phyloP scores from a whole-genome alignment of 2,888 invertebrate genomes.

The Cerastis leucographa region DNA sequence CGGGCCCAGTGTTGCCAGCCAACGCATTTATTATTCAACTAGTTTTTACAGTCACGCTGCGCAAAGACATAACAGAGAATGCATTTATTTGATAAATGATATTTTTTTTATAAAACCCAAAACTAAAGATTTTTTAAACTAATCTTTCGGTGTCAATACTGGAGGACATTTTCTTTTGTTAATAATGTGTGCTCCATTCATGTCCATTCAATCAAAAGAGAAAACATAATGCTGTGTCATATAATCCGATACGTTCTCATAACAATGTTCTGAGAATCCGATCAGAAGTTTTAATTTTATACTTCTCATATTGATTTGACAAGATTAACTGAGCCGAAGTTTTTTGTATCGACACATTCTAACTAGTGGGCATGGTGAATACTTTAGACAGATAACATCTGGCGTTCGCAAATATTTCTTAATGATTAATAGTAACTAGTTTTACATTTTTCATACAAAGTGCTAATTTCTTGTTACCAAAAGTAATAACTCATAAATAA shows the following conservation, averaged over 20 bases:
- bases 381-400: constrained; percentile 70
- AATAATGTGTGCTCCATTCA: constrained; percentile 78
- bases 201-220: constrained; percentile 79
- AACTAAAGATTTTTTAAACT: constrained; percentile 71
- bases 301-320: constrained; percentile 78
- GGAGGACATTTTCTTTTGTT: constrained; percentile 78
- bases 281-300: constrained; percentile 78
- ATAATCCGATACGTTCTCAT: constrained; percentile 77
- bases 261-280: constrained; percentile 78
- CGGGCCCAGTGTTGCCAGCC: constrained; percentile 88
- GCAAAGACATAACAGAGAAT: constrained; percentile 88
- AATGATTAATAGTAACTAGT: constrained; percentile 75
- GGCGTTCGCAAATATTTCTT: constrained; percentile 72
- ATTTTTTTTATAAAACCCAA: constrained; percentile 78
- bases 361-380: constrained; percentile 69
- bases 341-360: constrained; percentile 72
- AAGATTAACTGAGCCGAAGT: constrained; percentile 73
- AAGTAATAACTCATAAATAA: constrained; percentile 76
- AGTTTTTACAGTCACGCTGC: constrained; percentile 89
- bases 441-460: constrained; percentile 68
- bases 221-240: constrained; percentile 80
- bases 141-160: constrained; percentile 86
- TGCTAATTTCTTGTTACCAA: constrained; percentile 74
- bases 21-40: constrained; percentile 88
- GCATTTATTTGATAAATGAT: constrained; percentile 90